Evolutionary conservation across 2,888 invertebrate species (phyloP).

Genomic region (Cataglyphis albicans): DNA sequence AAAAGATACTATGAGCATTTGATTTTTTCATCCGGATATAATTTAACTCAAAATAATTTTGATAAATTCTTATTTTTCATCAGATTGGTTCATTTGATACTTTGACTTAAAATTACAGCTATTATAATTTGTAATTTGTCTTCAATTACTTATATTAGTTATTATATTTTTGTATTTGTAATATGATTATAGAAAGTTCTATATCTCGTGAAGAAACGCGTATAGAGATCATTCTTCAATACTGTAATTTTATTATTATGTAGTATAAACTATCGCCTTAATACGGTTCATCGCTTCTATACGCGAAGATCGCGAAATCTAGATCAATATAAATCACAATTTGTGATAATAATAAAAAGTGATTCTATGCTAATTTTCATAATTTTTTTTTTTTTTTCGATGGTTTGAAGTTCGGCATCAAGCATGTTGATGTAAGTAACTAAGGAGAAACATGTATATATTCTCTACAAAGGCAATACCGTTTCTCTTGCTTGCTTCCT

Average conservation of each 20-base stretch:
- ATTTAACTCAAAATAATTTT: not conserved
- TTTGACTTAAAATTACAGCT: not conserved
- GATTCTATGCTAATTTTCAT: no score
- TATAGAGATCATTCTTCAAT: not conserved
- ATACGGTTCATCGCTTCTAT: slow-evolving; percentile 56
- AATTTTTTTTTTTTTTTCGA: no score
- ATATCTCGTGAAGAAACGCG: not conserved
- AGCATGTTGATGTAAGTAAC: no score
- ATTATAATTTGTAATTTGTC: not conserved
- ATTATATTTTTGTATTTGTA: not conserved
- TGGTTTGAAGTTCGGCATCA: no score
- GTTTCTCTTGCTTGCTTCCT: not conserved
- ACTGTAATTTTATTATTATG: slow-evolving; percentile 31
- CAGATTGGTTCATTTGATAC: not conserved
- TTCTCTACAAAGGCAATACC: not conserved
- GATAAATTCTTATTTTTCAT: not conserved
- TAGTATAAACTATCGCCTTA: slow-evolving; percentile 8
- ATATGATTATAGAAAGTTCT: not conserved
- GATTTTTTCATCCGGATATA: not conserved
- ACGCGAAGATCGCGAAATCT: slow-evolving; percentile 45
- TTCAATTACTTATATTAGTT: not conserved
- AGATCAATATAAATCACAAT: slow-evolving; percentile 34
- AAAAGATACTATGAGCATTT: not conserved
- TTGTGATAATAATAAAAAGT: no score
- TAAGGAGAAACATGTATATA: no score